phyloP scores from a whole-genome alignment of 1,140 invertebrate species.

The Aradophagus sp. region DNA sequence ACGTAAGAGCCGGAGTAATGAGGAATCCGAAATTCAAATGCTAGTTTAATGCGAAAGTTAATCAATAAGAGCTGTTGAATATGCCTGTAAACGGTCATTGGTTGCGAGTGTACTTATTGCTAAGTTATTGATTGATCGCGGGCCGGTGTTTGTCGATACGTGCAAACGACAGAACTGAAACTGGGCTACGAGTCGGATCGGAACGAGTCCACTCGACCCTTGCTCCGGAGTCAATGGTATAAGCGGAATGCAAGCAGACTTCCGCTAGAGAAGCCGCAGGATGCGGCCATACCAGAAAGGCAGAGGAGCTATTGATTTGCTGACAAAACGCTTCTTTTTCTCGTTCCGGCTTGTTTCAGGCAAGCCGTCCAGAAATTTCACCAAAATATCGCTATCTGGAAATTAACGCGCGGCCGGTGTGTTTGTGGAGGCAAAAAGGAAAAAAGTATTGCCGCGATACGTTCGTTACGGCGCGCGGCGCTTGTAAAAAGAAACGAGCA shows the following conservation, averaged over 20 bases:
- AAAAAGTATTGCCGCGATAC: slow-evolving; percentile 10
- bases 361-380: slow-evolving; percentile 15
- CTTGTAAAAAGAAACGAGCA: no score
- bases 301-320: slow-evolving; percentile 47
- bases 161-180: slow-evolving; percentile 58
- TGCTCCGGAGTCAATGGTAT: slow-evolving; percentile 53
- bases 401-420: slow-evolving; percentile 33
- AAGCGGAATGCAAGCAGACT: slow-evolving; percentile 58
- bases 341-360: slow-evolving; percentile 40
- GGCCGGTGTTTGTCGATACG: slow-evolving; percentile 52
- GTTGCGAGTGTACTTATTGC: slow-evolving; percentile 52
- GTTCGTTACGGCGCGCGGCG: no score
- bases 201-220: slow-evolving; percentile 56
- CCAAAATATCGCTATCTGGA: slow-evolving; percentile 37
- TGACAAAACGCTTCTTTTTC: slow-evolving; percentile 43
- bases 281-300: slow-evolving; percentile 26
- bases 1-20: slow-evolving; percentile 20
- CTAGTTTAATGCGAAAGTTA: slow-evolving; percentile 44
- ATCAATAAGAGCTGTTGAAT: slow-evolving; percentile 47
- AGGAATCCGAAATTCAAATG: slow-evolving; percentile 20
- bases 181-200: slow-evolving; percentile 51
- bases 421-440: slow-evolving; percentile 25
- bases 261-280: slow-evolving; percentile 49
- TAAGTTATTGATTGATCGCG: slow-evolving; percentile 54
- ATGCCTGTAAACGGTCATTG: slow-evolving; percentile 46